Percentiles rank a stretch among this genome's conserved stretches.
Conservation (phyloP, 2,797 vertebrate species). For the Salarias fasciatus region DNA sequence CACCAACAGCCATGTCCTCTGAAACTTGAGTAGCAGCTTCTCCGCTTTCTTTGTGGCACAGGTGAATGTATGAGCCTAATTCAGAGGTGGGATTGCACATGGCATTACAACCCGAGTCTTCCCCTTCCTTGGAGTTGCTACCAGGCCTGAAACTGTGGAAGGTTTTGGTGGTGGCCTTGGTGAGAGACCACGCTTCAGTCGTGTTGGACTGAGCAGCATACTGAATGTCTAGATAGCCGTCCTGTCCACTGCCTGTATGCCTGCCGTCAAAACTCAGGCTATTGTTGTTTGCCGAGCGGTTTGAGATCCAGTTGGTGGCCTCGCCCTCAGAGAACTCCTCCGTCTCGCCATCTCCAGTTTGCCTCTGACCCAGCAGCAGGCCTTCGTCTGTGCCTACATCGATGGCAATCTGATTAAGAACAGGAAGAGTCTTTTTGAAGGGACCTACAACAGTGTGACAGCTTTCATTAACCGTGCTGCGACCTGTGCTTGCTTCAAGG, state of each 20-base stretch:
- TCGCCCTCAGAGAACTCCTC: conserved; percentile 74
- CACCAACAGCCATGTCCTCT: conserved; percentile 47
- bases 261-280: conserved; percentile 77
- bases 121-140: conserved; percentile 53
- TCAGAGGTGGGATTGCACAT: conserved; percentile 44
- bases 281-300: conserved; percentile 92
- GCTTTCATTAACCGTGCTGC: conserved; percentile 60
- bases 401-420: conserved; percentile 79
- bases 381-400: conserved; percentile 79
- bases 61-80: conserved; percentile 72
- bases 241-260: conserved; percentile 66
- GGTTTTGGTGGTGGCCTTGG: conserved; percentile 78
- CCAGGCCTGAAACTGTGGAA: conserved; percentile 60
- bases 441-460: conserved; percentile 73
- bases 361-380: conserved; percentile 72
- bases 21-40: conserved; percentile 59
- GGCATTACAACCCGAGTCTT: conserved; percentile 38
- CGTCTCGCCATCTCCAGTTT: conserved; percentile 56
- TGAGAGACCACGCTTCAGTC: conserved; percentile 69
- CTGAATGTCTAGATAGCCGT: conserved; percentile 77
- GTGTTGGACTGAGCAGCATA: conserved; percentile 60
- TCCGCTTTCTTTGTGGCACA: conserved; percentile 67
- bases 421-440: conserved; percentile 75
- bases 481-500: conserved; percentile 73
- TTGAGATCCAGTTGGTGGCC: conserved; percentile 88